Evolutionary conservation across 2,113 vertebrate genomes (phyloP).

Genomic region (Mormyrus lacerda): DNA sequence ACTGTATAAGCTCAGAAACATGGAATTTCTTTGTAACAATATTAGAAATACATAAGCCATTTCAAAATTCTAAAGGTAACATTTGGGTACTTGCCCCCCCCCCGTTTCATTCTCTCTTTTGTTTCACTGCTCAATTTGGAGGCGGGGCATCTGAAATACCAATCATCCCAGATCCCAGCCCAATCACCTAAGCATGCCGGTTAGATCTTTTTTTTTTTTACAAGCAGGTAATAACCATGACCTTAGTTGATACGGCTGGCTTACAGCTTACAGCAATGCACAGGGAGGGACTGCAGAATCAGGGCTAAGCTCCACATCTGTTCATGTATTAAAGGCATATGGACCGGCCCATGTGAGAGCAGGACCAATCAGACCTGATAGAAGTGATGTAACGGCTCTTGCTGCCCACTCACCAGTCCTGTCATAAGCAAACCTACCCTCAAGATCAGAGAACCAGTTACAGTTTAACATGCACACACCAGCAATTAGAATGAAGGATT

Average conservation of each 20-base stretch:
- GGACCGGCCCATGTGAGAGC: conserved; percentile 32
- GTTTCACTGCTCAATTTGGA: conserved; percentile 28
- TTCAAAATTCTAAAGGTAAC: background rate
- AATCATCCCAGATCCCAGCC: conserved; percentile 46
- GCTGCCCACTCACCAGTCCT: conserved; percentile 51
- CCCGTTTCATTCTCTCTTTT: conserved; percentile 31
- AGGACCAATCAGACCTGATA: conserved; percentile 62
- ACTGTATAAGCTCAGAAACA: background rate
- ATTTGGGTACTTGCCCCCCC: background rate
- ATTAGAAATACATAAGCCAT: background rate
- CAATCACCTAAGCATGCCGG: conserved; percentile 44
- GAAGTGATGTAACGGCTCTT: conserved; percentile 60
- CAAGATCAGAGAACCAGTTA: conserved; percentile 14
- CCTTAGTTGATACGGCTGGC: conserved; percentile 45
- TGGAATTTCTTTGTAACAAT: background rate
- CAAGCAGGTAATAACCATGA: conserved; percentile 45
- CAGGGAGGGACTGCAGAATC: conserved; percentile 29
- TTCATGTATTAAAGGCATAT: conserved; percentile 67
- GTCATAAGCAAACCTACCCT: conserved; percentile 50
- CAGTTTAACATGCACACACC: background rate
- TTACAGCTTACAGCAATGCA: conserved; percentile 42
- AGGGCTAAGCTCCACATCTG: conserved; percentile 58
- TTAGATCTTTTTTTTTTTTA: conserved; percentile 41
- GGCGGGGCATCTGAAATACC: conserved; percentile 45
- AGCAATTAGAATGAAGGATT: background rate